phyloP scores from a whole-genome alignment of 2,113 vertebrate species.

The Ahaetulla prasina region DNA sequence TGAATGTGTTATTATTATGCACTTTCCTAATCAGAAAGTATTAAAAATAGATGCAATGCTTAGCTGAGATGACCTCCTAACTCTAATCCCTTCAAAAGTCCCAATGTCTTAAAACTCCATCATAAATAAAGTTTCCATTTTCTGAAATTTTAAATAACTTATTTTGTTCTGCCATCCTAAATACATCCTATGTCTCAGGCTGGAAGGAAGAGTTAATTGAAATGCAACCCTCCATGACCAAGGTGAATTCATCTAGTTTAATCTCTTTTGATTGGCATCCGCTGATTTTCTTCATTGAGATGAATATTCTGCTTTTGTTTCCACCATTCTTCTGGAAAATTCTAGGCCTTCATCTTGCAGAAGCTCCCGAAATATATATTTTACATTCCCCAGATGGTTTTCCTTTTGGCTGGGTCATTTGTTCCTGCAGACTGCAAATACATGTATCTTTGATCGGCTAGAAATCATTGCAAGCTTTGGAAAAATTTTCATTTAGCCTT shows the following conservation, averaged over 20 bases:
- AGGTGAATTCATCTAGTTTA: not conserved
- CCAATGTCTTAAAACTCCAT: not conserved
- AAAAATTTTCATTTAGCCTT: not conserved
- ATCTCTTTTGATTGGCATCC: not conserved
- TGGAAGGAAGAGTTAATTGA: not conserved
- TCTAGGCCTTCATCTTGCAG: not conserved
- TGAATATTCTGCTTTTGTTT: conserved; percentile 2
- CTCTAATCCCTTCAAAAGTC: not conserved
- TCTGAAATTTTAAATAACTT: not conserved
- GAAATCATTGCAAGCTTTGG: not conserved
- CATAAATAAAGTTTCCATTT: not conserved
- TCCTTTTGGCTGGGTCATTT: not conserved
- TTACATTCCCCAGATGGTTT: not conserved
- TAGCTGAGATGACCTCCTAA: not conserved
- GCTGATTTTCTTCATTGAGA: not conserved
- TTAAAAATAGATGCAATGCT: not conserved
- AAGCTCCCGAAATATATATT: not conserved
- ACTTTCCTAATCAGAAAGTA: not conserved
- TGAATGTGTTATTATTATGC: not conserved
- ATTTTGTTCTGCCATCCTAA: not conserved
- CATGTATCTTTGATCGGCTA: not conserved
- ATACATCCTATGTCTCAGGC: not conserved
- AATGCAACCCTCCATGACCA: not conserved
- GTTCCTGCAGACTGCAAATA: not conserved
- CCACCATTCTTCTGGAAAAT: not conserved